Evolutionary conservation across 2,113 vertebrate genomes (phyloP).

Genomic region (Mormyrus iriodes): DNA sequence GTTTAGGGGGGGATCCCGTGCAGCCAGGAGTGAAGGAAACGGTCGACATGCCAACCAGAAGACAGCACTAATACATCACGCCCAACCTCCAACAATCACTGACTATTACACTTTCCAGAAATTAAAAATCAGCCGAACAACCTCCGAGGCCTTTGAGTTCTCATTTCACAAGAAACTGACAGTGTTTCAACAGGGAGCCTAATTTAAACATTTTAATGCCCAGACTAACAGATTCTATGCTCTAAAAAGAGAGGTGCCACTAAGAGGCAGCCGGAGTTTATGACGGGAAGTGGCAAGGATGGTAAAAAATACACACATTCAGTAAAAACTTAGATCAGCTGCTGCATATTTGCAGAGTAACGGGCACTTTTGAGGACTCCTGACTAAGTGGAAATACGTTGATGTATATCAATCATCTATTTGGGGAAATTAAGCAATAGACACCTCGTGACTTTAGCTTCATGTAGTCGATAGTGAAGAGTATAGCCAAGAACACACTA

Average conservation of each 20-base stretch:
- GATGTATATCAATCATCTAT: background rate
- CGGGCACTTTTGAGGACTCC: background rate
- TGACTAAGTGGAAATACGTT: background rate
- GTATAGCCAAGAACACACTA: background rate
- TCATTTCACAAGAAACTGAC: background rate
- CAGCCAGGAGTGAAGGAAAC: background rate
- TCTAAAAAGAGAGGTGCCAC: background rate
- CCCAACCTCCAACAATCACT: background rate
- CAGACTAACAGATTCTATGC: background rate
- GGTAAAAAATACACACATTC: background rate
- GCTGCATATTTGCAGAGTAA: background rate
- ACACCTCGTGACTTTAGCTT: background rate
- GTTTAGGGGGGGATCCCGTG: background rate
- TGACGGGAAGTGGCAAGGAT: background rate
- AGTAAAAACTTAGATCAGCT: background rate
- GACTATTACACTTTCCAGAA: background rate
- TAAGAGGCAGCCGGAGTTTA: background rate
- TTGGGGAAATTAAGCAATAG: background rate
- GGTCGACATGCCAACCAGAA: background rate
- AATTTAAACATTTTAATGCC: background rate
- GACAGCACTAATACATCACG: background rate
- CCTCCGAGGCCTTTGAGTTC: background rate
- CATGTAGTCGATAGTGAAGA: background rate
- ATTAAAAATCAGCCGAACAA: background rate
- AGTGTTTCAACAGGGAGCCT: background rate